Evolutionary conservation across 2,888 invertebrate species (phyloP).

Genomic region (Hirtodrosophila trivittata): DNA sequence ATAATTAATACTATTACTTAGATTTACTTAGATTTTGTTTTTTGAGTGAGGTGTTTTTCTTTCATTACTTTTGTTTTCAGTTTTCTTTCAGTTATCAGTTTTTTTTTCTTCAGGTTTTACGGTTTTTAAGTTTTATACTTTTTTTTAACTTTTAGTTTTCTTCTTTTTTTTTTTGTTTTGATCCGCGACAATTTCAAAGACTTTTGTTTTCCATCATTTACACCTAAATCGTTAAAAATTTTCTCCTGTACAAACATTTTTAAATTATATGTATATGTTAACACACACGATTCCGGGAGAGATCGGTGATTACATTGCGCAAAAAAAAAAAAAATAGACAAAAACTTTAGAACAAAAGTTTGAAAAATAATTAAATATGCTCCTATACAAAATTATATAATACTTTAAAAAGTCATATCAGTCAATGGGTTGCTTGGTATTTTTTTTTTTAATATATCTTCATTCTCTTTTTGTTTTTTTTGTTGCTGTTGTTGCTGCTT

Average conservation of each 20-base stretch:
- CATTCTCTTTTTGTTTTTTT: constrained; percentile 18
- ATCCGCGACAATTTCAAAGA: constrained; percentile 75
- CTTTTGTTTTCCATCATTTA: constrained; percentile 69
- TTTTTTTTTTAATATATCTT: constrained; percentile 37
- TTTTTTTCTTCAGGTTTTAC: constrained; percentile 31
- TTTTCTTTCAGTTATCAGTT: constrained; percentile 25
- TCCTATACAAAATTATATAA: constrained; percentile 73
- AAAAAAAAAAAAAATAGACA: constrained; percentile 27
- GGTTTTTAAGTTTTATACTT: constrained; percentile 16
- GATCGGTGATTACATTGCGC: not conserved
- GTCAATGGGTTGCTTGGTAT: constrained; percentile 69
- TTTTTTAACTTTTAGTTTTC: constrained; percentile 32
- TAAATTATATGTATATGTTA: constrained; percentile 37
- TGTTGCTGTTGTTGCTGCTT: constrained; percentile 1
- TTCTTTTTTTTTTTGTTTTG: constrained; percentile 41
- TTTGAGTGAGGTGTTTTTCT: constrained; percentile 33
- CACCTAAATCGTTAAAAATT: constrained; percentile 72
- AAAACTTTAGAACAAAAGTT: constrained; percentile 39
- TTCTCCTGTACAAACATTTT: constrained; percentile 60
- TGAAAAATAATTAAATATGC: constrained; percentile 45
- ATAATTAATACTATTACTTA: constrained; percentile 74
- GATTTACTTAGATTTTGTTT: constrained; percentile 52
- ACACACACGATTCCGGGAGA: constrained; percentile 6
- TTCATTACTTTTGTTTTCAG: constrained; percentile 35
- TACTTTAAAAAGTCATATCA: constrained; percentile 73